Evolutionary conservation across 2,888 invertebrate genomes (phyloP).

Genomic region (Luperina nickerlii): DNA sequence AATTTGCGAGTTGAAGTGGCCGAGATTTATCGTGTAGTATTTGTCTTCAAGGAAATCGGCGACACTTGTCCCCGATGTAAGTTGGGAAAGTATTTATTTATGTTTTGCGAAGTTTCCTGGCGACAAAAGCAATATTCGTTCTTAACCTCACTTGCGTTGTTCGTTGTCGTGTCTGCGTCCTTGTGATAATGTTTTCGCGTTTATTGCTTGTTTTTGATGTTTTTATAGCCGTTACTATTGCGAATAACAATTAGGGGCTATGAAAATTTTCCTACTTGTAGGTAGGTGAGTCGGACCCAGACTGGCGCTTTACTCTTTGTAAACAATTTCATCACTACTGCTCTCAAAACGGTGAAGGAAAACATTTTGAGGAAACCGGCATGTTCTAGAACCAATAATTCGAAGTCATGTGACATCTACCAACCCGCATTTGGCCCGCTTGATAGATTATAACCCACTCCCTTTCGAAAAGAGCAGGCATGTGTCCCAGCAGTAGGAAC

Average conservation of each 20-base stretch:
- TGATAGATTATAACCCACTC: no score
- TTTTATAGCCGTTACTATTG: conserved; percentile 11
- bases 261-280: background rate
- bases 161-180: conserved; percentile 23
- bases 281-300: no score
- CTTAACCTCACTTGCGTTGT: conserved; percentile 52
- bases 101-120: conserved; percentile 64
- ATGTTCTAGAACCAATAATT: no score
- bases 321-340: no score
- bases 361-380: no score
- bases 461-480: no score
- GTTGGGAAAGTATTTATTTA: conserved; percentile 65
- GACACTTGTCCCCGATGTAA: conserved; percentile 58
- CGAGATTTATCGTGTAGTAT: conserved; percentile 68
- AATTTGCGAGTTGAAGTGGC: conserved; percentile 68
- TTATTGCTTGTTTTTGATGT: conserved; percentile 45
- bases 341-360: no score
- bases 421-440: no score
- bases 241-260: conserved; percentile 4
- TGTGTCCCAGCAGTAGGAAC: no score
- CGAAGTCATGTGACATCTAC: no score
- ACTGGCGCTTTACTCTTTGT: no score
- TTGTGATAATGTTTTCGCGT: conserved; percentile 35
- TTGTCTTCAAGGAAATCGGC: conserved; percentile 66
- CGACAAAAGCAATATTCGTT: conserved; percentile 54